A percentile compares a stretch with the other conserved stretches of the same genome.
Conservation (phyloP, 1,140 invertebrate genomes). For the Battus philenor region DNA sequence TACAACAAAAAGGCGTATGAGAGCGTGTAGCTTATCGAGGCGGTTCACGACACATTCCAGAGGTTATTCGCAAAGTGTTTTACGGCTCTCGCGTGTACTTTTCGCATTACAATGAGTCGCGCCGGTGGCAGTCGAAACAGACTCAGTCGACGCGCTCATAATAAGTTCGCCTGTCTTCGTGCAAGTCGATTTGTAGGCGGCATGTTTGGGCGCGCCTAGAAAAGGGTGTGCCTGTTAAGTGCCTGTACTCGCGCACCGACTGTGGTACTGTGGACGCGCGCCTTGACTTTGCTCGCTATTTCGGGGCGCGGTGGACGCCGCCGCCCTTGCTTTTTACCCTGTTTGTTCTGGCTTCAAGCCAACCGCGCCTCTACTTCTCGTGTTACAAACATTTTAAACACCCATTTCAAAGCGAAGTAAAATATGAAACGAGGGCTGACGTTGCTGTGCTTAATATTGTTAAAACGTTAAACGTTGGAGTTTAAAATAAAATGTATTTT, state of each 20-base stretch:
- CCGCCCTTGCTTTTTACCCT: conserved; percentile 71
- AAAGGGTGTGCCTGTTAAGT: conserved; percentile 2
- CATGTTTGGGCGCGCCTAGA: conserved; percentile 1
- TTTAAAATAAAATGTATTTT: too few species aligned
- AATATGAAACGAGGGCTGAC: too few species aligned
- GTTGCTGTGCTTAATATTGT: too few species aligned
- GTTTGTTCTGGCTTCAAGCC: conserved; percentile 66
- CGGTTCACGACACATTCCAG: conserved; percentile 8
- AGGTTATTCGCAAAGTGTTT: conserved; percentile 2
- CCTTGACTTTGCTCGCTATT: conserved; percentile 71
- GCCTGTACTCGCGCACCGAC: too few species aligned
- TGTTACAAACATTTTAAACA: conserved; percentile 18
- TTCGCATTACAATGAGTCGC: conserved; percentile 14
- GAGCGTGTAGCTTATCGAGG: conserved; percentile 4
- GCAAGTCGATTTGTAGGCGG: conserved; percentile 2
- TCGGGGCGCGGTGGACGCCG: conserved; percentile 62
- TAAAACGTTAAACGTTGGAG: background rate
- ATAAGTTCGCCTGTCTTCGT: conserved; percentile 13
- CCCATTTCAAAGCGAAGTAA: conserved; percentile 2
- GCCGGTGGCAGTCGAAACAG: conserved; percentile 7
- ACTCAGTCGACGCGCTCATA: conserved; percentile 17
- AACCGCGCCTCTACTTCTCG: conserved; percentile 53
- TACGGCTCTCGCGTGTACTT: conserved; percentile 17
- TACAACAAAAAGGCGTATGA: conserved; percentile 3
- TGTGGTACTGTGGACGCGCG: conserved; percentile 39